A percentile compares a stretch with the other conserved stretches of the same genome.
Conservation (phyloP, 1,140 invertebrate species). For the Drosophila mojavensis region DNA sequence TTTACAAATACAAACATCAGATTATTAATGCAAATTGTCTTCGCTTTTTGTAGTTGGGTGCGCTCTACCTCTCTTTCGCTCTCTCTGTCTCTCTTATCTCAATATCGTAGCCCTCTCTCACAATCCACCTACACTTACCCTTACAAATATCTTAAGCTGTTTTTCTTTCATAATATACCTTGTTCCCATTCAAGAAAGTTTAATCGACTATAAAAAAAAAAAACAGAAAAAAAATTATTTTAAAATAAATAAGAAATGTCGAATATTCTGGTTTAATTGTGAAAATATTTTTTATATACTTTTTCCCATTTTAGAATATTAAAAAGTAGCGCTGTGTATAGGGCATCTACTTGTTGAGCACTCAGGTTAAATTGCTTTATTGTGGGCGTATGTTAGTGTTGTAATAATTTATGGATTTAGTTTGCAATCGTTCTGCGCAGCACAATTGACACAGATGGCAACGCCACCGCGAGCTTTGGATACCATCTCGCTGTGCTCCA, state of each 20-base stretch:
- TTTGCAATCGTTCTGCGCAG: constrained; percentile 41
- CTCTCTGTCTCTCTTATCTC: constrained; percentile 12
- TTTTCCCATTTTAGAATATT: too few species aligned
- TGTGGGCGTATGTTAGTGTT: constrained; percentile 60
- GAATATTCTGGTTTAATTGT: neutral
- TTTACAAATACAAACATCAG: constrained; percentile 25
- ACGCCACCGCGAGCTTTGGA: constrained; percentile 84
- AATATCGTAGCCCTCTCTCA: neutral
- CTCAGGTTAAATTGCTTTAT: neutral
- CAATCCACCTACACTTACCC: constrained; percentile 23
- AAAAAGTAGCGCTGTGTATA: neutral
- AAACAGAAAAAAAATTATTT: neutral
- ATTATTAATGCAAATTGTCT: constrained; percentile 56
- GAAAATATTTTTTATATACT: too few species aligned
- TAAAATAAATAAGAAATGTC: neutral
- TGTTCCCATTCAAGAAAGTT: neutral
- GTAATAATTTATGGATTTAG: constrained; percentile 50
- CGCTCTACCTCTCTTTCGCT: constrained; percentile 9
- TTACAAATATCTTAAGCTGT: constrained; percentile 41
- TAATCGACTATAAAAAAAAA: neutral
- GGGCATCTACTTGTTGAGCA: neutral
- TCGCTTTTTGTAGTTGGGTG: constrained; percentile 24
- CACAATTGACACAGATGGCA: constrained; percentile 69
- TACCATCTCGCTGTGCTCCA: constrained; percentile 87
- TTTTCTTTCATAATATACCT: constrained; percentile 26